Base-by-base conservation (phyloP, 2,797 vertebrate species). In the Bucorvus abyssinicus region DNA sequence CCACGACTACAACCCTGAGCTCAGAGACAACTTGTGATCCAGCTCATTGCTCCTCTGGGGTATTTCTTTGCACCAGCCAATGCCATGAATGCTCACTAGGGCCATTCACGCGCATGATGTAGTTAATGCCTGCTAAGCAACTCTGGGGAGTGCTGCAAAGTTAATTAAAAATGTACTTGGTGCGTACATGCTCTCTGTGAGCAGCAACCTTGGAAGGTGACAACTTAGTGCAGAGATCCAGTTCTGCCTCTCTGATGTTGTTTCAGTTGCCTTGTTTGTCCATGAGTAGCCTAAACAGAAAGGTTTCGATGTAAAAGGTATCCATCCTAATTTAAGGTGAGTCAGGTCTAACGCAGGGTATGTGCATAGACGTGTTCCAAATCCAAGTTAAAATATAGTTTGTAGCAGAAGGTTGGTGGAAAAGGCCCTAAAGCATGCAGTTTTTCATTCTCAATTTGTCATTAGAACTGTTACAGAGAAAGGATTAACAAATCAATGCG, bases 401-500 rank as follows among this genome's bases (percentile, higher is more conserved):
- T 74, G 87, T 79, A 81, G 60, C 24, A 76, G 78, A 76, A 75
- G n/a, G 7, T 6, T 93, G 61, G 82, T 94, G 87, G 87, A 95
- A 78, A 76, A 95, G 77, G 64, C 86, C 88, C 67, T 93, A 87
- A 40, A 89, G 77, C 80, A 10, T 93, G 61, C 93, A 59, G 64
- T 87, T 97, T 95, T 94, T 96, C 75, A 77, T 91, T 90, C 88
- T 94, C 80, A 50, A 1, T 91, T 97, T 95, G 76, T 92, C 94
- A 89, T 96, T 96, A 95, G 84, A 69, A 87, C 90, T 69, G 94
- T 87, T 96, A 90, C 23, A 95, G 94, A 87, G 79, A 93, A 88
- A 50, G 86, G 92, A 93, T 97, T 96, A 96, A 93, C 96, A 95
- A 94, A 92, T 96, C 95, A 95, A 89, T 97, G 96, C 73, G 77